Percentiles rank a stretch among this genome's conserved stretches.
phyloP scores from a whole-genome alignment of 2,888 invertebrate species.

The Tupiocoris notatus region DNA sequence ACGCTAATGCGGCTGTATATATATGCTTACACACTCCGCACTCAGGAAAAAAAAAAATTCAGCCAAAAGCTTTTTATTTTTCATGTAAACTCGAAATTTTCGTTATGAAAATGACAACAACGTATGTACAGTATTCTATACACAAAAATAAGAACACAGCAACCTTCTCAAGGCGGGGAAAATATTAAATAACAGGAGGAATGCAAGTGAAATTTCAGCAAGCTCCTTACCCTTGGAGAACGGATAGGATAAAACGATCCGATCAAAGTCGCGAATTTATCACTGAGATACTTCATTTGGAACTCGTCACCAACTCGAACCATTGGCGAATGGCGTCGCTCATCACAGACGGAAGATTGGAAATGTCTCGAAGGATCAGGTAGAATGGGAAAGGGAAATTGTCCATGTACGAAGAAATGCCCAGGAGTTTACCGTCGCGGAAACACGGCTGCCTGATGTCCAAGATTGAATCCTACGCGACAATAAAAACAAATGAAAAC shows the following conservation, averaged over 20 bases:
- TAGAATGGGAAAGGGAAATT: slow-evolving; percentile 98
- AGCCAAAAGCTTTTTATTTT: background rate
- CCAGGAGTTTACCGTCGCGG: slow-evolving; percentile 60
- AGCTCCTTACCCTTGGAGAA: too few relatives aligned
- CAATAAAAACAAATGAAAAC: slow-evolving; percentile 33
- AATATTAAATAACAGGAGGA: too few relatives aligned
- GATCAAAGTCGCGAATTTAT: too few relatives aligned
- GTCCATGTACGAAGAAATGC: slow-evolving; percentile 84
- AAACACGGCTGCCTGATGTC: slow-evolving; percentile 82
- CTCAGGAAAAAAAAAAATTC: too few relatives aligned
- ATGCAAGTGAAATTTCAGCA: too few relatives aligned
- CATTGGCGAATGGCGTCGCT: slow-evolving; percentile 97
- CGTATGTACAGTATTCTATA: background rate
- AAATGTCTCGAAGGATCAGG: slow-evolving; percentile 85
- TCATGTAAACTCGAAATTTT: background rate
- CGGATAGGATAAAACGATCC: too few relatives aligned
- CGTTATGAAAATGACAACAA: background rate
- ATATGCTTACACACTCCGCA: too few relatives aligned
- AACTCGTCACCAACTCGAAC: slow-evolving; percentile 81
- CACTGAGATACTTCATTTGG: slow-evolving; percentile 21
- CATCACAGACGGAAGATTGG: slow-evolving; percentile 81
- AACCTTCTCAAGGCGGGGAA: background rate
- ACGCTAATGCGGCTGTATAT: too few relatives aligned
- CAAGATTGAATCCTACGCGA: slow-evolving; percentile 78
- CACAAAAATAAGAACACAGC: background rate